Conservation (phyloP, 2,113 vertebrate genomes). For the Gymnogyps californianus region DNA sequence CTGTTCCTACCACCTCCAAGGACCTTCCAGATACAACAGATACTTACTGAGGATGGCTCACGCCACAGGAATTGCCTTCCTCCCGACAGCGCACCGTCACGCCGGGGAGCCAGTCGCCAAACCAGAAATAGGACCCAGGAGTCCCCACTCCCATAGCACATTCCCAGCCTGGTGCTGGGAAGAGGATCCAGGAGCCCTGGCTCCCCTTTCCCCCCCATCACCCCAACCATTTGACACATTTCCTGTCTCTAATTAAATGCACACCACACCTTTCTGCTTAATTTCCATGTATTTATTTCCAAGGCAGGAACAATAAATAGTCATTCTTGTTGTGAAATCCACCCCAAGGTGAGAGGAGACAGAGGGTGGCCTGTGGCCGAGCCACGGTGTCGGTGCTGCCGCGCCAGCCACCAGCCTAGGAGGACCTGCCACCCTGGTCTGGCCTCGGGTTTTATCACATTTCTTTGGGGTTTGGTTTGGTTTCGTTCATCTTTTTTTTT, state of each 20-base stretch:
- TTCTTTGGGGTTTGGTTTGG: background rate
- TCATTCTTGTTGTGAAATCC: conserved; percentile 37
- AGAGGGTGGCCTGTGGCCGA: background rate
- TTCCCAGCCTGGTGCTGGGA: background rate
- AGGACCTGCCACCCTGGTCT: background rate
- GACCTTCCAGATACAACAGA: background rate
- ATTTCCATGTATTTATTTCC: conserved; percentile 13
- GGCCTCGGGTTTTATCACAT: background rate
- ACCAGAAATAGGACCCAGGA: background rate
- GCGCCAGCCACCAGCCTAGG: background rate
- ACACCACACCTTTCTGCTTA: conserved; percentile 26
- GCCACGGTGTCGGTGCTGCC: background rate
- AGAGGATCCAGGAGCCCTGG: background rate
- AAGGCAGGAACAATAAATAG: conserved; percentile 14
- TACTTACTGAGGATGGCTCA: background rate
- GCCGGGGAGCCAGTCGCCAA: background rate
- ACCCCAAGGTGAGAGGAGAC: background rate
- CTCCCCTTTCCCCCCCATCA: background rate
- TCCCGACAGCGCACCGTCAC: background rate
- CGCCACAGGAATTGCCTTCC: fast-evolving
- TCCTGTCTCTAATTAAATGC: conserved; percentile 23
- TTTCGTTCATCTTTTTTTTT: background rate
- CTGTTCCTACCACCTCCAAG: background rate
- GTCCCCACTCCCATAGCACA: background rate
- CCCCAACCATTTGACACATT: conserved; percentile 31